These are phyloP conservation scores for Lithophane socia DNA, from an alignment of 2,888 invertebrate genomes.

Conservation along the genomic window DNA sequence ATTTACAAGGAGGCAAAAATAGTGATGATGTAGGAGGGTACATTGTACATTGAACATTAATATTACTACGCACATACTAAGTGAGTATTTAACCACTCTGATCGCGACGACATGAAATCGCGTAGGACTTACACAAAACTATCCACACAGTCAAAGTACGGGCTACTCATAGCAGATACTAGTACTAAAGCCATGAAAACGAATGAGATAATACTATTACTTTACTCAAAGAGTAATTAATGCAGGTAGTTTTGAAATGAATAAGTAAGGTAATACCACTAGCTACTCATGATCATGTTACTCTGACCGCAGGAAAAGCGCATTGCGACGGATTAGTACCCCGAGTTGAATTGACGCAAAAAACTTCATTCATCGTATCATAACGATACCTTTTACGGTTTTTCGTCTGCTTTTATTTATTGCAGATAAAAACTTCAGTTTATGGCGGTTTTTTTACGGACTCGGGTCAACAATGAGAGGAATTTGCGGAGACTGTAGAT, in stretches of 20 bases:
- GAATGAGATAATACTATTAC: conserved; percentile 6
- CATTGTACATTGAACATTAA: neutral
- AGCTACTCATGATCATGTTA: neutral
- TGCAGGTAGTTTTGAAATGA: conserved; percentile 12
- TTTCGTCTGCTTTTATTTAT: conserved; percentile 41
- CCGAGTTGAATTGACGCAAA: conserved; percentile 29
- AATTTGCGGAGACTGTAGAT: conserved; percentile 38
- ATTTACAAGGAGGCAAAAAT: conserved; percentile 9
- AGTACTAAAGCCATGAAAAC: neutral
- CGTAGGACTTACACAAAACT: neutral
- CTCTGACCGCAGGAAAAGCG: conserved; percentile 40
- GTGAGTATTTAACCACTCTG: neutral
- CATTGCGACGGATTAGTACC: conserved; percentile 49
- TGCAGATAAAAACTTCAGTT: conserved; percentile 49
- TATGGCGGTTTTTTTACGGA: conserved; percentile 43
- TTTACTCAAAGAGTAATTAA: conserved; percentile 11
- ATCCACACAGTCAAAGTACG: neutral
- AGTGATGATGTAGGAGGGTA: too few relatives aligned
- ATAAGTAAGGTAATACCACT: conserved; percentile 4
- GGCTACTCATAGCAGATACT: neutral
- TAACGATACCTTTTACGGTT: conserved; percentile 39
- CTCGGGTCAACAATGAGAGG: conserved; percentile 41
- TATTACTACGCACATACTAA: neutral
- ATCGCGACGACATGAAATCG: too few relatives aligned
- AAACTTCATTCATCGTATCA: conserved; percentile 35